Evolutionary conservation across 2,113 vertebrate species (phyloP).

Genomic region (Tympanuchus pallidicinctus): DNA sequence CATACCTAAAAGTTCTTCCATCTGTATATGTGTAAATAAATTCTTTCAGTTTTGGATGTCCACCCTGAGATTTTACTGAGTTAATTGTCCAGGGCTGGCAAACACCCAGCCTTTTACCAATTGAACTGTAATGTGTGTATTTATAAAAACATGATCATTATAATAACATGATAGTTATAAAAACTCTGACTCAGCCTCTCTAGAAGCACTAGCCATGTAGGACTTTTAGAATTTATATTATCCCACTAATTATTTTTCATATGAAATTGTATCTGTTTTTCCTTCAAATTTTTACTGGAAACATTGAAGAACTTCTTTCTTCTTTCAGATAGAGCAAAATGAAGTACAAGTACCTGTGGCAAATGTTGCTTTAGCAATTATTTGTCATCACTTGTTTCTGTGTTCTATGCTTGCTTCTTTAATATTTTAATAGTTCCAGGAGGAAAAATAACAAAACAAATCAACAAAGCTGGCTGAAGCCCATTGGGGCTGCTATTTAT

Average conservation of each 20-base stretch:
- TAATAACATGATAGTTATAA: background rate
- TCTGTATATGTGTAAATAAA: background rate
- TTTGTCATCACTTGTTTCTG: background rate
- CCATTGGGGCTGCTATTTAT: background rate
- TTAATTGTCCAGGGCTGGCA: background rate
- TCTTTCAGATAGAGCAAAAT: background rate
- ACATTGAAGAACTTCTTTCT: background rate
- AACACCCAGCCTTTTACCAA: background rate
- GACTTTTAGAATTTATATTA: background rate
- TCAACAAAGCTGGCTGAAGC: background rate
- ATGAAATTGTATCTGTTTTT: background rate
- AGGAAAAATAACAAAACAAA: background rate
- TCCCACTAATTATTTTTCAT: background rate
- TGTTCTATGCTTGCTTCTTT: background rate
- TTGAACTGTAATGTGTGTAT: background rate
- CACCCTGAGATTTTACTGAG: background rate
- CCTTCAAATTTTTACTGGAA: background rate
- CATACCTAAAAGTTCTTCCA: background rate
- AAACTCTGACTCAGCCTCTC: background rate
- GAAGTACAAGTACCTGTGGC: background rate
- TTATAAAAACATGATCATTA: background rate
- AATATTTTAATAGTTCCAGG: background rate
- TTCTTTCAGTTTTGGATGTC: background rate
- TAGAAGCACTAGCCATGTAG: background rate
- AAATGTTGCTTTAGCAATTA: background rate